Conservation (phyloP, 2,888 invertebrate species). For the Platypus cylindrus region DNA sequence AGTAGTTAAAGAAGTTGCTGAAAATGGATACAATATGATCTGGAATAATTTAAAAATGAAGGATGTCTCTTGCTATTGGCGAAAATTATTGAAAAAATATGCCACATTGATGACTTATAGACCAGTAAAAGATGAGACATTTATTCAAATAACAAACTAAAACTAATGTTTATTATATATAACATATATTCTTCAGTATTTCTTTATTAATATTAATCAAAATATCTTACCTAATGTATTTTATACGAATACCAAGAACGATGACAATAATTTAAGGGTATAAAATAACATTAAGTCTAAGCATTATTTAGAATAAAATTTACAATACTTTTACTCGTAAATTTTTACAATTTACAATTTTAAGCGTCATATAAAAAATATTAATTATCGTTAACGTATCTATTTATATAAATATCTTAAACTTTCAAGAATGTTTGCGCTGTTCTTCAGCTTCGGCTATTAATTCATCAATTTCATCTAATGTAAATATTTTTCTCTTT, state of each 20-base stretch:
- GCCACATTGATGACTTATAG: conserved; percentile 57
- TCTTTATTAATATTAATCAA: too few relatives aligned
- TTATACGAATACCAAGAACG: too few relatives aligned
- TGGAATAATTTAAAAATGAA: conserved; percentile 70
- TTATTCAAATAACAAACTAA: conserved; percentile 39
- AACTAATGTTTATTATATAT: conserved; percentile 2
- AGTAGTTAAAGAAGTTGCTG: conserved; percentile 64
- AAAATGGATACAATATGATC: conserved; percentile 70
- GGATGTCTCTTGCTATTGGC: conserved; percentile 83
- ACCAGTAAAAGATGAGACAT: conserved; percentile 43
- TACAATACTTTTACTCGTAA: too few relatives aligned
- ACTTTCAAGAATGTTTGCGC: too few relatives aligned
- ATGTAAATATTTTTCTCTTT: conserved; percentile 27
- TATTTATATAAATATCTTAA: too few relatives aligned
- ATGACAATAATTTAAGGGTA: too few relatives aligned
- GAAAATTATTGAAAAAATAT: conserved; percentile 59
- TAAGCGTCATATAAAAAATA: too few relatives aligned
- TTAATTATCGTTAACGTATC: too few relatives aligned
- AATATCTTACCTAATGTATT: too few relatives aligned
- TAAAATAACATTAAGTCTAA: too few relatives aligned
- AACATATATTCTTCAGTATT: neutral
- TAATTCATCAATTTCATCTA: conserved; percentile 29
- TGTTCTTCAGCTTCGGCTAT: conserved; percentile 26
- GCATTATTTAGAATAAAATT: too few relatives aligned
- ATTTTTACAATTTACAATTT: too few relatives aligned